These are phyloP conservation scores for Eulimnadia texana DNA, from an alignment of 1,140 invertebrate species.

Conservation along the genomic window DNA sequence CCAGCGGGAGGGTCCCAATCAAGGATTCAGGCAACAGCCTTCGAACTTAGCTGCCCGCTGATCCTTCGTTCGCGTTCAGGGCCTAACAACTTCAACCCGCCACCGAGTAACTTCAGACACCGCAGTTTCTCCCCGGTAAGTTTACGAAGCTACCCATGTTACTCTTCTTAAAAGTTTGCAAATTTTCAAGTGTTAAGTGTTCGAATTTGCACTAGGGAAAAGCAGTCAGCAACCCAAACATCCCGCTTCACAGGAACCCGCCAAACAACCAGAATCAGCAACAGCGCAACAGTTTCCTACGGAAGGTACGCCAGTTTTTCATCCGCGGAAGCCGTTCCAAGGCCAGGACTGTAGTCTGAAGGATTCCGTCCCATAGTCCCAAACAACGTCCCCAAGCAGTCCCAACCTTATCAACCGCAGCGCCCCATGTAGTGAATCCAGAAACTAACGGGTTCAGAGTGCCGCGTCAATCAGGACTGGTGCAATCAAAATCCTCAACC, in stretches of 20 bases:
- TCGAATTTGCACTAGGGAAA: too few relatives aligned
- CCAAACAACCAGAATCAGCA: neutral
- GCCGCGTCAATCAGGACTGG: neutral
- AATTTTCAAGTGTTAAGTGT: neutral
- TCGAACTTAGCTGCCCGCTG: slow-evolving; percentile 9
- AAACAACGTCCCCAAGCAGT: neutral
- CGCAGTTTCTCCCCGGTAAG: neutral
- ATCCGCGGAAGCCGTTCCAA: neutral
- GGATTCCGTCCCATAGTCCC: neutral
- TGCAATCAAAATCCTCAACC: slow-evolving; percentile 11
- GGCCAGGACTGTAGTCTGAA: neutral
- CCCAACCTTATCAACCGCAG: neutral
- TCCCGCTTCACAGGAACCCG: neutral
- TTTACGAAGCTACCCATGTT: too few relatives aligned
- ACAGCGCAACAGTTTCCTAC: neutral
- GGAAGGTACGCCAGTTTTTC: neutral
- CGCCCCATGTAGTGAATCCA: neutral
- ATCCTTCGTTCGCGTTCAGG: neutral
- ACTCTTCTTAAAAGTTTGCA: too few relatives aligned
- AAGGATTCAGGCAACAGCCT: slow-evolving; percentile 10
- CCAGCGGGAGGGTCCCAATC: slow-evolving; percentile 4
- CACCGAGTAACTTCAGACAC: neutral
- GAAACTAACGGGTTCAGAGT: neutral
- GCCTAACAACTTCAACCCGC: slow-evolving; percentile 8
- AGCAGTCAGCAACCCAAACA: too few relatives aligned